Conservation (phyloP, 2,113 vertebrate genomes). For the Salvator merianae region DNA sequence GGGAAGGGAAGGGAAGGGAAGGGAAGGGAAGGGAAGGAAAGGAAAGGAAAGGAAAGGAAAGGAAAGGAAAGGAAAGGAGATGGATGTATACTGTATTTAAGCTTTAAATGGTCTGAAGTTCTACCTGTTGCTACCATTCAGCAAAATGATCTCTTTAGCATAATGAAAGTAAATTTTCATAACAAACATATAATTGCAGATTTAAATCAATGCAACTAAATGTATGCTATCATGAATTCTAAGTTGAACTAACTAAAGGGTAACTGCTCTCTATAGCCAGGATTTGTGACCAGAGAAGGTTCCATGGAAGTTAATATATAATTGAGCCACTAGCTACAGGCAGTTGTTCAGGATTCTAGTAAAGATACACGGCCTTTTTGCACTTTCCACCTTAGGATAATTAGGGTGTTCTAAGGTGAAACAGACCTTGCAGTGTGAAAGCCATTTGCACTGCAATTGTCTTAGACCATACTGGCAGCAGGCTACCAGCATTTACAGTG, state of each 20-base stretch:
- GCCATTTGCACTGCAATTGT: no score
- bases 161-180: not conserved
- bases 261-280: not conserved
- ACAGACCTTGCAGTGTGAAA: no score
- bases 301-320: not conserved
- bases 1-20: no score
- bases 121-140: slow-evolving; percentile 43
- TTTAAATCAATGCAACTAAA: not conserved
- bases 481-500: no score
- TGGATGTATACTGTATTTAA: not conserved
- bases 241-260: not conserved
- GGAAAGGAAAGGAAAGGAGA: no score
- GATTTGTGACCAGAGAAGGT: no score
- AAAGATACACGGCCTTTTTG: no score
- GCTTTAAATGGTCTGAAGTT: not conserved
- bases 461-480: no score
- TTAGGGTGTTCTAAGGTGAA: no score
- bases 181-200: not conserved
- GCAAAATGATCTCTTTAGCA: not conserved
- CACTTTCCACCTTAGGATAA: no score
- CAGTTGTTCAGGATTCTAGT: not conserved
- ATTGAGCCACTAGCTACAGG: not conserved
- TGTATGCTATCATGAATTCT: not conserved
- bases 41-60: no score
- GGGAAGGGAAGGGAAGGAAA: no score